A percentile compares a stretch with the other conserved stretches of the same genome.
These are phyloP conservation scores for Otis tarda DNA, from an alignment of 2,113 vertebrate genomes.

Conservation along the genomic window DNA sequence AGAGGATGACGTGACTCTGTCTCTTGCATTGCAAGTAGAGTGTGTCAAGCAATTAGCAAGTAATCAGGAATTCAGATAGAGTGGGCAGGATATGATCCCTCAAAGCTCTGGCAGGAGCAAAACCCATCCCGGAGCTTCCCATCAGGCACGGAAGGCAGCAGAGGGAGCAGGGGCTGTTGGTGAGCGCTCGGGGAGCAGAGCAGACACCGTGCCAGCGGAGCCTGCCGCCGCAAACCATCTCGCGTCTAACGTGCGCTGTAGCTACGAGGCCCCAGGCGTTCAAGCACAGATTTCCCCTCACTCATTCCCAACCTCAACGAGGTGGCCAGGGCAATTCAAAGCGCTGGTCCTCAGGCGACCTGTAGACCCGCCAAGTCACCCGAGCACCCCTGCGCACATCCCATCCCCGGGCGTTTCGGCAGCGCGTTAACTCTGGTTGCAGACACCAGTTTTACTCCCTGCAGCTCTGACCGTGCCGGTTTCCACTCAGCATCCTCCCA, in stretches of 20 bases:
- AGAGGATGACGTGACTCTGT: slow-evolving; percentile 53
- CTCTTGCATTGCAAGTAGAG: slow-evolving; percentile 61
- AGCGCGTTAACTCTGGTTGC: neutral
- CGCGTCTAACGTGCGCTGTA: neutral
- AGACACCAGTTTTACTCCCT: neutral
- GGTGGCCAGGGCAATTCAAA: neutral
- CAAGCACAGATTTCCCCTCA: neutral
- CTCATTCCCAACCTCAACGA: neutral
- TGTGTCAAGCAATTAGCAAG: slow-evolving; percentile 68
- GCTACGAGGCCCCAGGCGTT: neutral
- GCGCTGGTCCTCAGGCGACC: neutral
- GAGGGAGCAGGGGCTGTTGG: slow-evolving; percentile 47
- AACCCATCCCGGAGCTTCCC: slow-evolving; percentile 42
- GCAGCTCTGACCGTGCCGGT: neutral
- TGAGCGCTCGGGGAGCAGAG: neutral
- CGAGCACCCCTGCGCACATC: neutral
- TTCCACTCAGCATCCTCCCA: neutral
- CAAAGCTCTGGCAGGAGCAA: slow-evolving; percentile 47
- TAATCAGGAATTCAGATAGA: slow-evolving; percentile 60
- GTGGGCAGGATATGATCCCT: slow-evolving; percentile 48
- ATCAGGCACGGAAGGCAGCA: slow-evolving; percentile 14
- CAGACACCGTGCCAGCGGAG: neutral
- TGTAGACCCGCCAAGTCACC: neutral
- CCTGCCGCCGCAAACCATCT: slow-evolving; percentile 9
- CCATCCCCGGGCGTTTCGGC: fast-evolving